Base-by-base conservation (phyloP, 2,888 invertebrate genomes). In the Aphrophora alni region DNA sequence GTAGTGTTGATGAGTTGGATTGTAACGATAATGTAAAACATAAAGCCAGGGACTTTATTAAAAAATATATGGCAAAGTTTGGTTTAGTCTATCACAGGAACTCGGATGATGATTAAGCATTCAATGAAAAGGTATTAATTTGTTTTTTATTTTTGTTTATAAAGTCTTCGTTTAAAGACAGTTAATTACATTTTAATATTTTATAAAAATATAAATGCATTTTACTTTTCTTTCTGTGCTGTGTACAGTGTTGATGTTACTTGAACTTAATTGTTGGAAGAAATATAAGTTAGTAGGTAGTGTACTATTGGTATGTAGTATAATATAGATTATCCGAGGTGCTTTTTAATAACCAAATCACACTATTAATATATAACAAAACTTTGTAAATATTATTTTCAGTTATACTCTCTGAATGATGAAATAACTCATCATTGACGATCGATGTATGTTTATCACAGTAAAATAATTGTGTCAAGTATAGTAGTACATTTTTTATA, bases 51-150 rank as follows among this genome's bases (percentile, higher is more conserved):
- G 98, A 97, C 89, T 98, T 97, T 88, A 96, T 98, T 80, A 93
- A 93, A 87, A 98, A 97, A 87, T 98, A 98, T 89, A 98, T 99
- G 98, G 93, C 93, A 27, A 97, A 97, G 89, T 98, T 96, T 89
- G 97, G 97, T 0, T 92, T 94, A 0, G 91, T 93, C 38, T 97
- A 96, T 89, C 91, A 91, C 83, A 90, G 93, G 84, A 92, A 93
- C 59, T 91, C 92, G 12, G 94, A 94, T 85, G 94, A 94, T 85
- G 88, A 89, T 86, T 88, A 87, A 87, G 28, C 17, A 21, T 28
- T 24, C 26, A 26, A 24, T 72, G 28, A 25, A 33, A 3, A 33
- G 33, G 33, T 33, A 7, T 33, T 33, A 33, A 7, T 33, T 10
- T 33, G 4, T 33, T 33, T 33, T 33, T 33, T 7, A 10, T 33